Base-by-base conservation (phyloP, 2,113 vertebrate genomes). In the Megaceryle torquata region DNA sequence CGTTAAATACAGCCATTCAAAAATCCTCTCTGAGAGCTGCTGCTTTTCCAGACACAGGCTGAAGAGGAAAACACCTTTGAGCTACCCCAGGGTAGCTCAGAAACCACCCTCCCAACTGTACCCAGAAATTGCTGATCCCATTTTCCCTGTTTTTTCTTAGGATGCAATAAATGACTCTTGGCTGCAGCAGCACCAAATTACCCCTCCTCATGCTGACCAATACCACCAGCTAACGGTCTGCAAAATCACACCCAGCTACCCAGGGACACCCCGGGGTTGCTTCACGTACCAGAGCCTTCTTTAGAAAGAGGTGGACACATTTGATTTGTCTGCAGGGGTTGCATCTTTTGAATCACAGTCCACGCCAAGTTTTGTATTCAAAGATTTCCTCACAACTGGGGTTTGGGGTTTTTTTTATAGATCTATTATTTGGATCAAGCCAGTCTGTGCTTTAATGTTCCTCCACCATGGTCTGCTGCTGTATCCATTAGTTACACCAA, bases 401-500 rank as follows among this genome's bases (percentile, higher is more conserved):
- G 39, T 41, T 54, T 35, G 19, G 19, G 5, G 67, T 56, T 60
- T 67, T 64, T 5, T 76, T 53, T 57, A 3, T 72, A 71, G 6
- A 69, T 82, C 56, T 37, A 13, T 89, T 89, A 28, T 88, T 91
- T 83, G 65, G 75, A 84, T 59, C 68, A 14, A 81, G 39, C 37
- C 56, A 24, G 17, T 13, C 48, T 61, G 56, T 1, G 5, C 71
- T 89, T 50, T n/a, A 57, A 50, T 71, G 86, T 43, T 71, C 71
- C 72, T 64, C 53, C 76, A 43, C 25, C 82, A 46, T 9, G 7
- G 28, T 67, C 19, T 43, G 68, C 81, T 88, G 81, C 82, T 53
- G 74, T 60, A 75, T 77, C 86, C 86, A 69, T 91, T 78, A 78
- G 80, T 91, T 74, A 88, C 93, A 93, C 91, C 88, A 80, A 74